Conservation (phyloP, 2,888 invertebrate genomes). For the Agonum fuliginosum region DNA sequence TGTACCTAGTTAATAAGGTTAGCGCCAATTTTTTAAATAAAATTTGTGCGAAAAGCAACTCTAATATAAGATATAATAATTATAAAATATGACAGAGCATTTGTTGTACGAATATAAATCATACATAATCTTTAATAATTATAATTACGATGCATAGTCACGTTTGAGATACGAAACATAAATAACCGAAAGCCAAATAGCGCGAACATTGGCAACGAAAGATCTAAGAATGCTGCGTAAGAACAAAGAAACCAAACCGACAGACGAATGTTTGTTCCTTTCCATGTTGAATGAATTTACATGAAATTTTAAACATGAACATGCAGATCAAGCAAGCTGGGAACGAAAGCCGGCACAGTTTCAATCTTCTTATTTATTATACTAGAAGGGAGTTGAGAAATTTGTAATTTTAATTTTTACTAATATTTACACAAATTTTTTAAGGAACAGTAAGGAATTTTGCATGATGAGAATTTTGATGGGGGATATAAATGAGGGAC, state of each 20-base stretch:
- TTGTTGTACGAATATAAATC: no score
- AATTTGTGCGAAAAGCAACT: neutral
- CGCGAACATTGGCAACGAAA: neutral
- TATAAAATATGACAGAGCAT: no score
- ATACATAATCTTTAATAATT: constrained; percentile 18
- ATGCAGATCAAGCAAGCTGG: constrained; percentile 21
- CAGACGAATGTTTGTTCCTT: constrained; percentile 7
- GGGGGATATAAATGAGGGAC: neutral
- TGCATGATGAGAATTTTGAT: constrained; percentile 20
- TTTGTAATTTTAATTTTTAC: constrained; percentile 42
- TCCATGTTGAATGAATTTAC: constrained; percentile 42
- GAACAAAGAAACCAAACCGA: constrained; percentile 10
- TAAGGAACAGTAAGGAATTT: neutral
- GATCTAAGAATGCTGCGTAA: constrained; percentile 12
- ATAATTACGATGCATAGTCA: neutral
- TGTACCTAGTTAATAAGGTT: no score
- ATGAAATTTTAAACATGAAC: constrained; percentile 44
- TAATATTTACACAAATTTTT: constrained; percentile 45
- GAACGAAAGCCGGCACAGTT: neutral
- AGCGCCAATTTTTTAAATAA: no score
- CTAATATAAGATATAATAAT: neutral
- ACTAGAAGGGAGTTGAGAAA: neutral
- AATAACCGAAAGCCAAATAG: neutral
- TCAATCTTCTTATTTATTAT: constrained; percentile 37
- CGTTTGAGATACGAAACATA: constrained; percentile 10